A percentile compares a stretch with the other conserved stretches of the same genome.
These are phyloP conservation scores for Cephus rjabovi DNA, from an alignment of 2,888 invertebrate genomes.

Conservation along the genomic window DNA sequence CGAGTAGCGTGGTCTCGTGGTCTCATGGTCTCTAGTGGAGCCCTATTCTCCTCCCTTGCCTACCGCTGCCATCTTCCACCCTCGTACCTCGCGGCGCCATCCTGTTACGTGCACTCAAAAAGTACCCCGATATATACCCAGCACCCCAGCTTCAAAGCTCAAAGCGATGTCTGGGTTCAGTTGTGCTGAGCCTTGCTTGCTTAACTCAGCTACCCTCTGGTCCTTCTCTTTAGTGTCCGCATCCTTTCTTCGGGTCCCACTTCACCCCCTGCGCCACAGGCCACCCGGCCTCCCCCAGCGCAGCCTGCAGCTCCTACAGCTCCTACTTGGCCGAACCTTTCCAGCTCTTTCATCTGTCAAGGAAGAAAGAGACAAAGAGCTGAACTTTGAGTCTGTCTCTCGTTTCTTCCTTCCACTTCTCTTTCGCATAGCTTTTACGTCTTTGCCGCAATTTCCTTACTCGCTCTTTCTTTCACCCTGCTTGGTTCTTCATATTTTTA, in stretches of 20 bases:
- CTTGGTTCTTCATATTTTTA: slow-evolving; percentile 5
- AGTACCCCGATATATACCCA: slow-evolving; percentile 5
- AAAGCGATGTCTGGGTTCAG: slow-evolving; percentile 22
- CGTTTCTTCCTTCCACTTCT: slow-evolving; percentile 4
- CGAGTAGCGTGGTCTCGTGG: slow-evolving; percentile 25
- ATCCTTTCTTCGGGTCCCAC: neutral
- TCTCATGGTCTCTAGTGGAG: slow-evolving; percentile 32
- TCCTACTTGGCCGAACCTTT: slow-evolving; percentile 33
- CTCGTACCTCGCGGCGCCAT: neutral
- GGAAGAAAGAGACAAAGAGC: slow-evolving; percentile 26
- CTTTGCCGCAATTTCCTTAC: slow-evolving; percentile 1
- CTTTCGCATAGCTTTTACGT: neutral
- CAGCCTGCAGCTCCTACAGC: slow-evolving; percentile 14
- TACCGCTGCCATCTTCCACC: slow-evolving; percentile 9
- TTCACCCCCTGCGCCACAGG: neutral
- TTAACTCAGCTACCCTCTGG: slow-evolving; percentile 17
- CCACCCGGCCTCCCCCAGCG: neutral
- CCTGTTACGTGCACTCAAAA: slow-evolving; percentile 11
- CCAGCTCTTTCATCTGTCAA: slow-evolving; percentile 32
- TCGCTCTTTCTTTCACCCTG: slow-evolving; percentile 1
- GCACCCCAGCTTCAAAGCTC: slow-evolving; percentile 11
- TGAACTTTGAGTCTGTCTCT: slow-evolving; percentile 9
- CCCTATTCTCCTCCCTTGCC: neutral
- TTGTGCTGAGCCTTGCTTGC: slow-evolving; percentile 11
- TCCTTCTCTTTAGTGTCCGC: slow-evolving; percentile 17